Conservation (phyloP, 2,797 vertebrate genomes). For the Lutjanus campechanus region DNA sequence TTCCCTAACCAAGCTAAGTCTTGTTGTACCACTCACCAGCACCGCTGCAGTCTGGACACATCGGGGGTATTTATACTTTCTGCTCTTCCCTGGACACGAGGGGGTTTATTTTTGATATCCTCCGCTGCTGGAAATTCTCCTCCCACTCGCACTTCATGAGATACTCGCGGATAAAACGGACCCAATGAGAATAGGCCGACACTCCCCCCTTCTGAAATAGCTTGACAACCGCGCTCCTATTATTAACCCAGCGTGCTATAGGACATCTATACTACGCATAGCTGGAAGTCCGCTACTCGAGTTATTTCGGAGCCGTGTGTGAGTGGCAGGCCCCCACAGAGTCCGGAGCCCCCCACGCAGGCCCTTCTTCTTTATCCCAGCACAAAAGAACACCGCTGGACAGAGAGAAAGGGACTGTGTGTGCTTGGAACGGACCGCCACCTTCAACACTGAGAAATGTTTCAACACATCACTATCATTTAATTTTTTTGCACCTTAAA, state of each 20-base stretch:
- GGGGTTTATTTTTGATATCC: slow-evolving; percentile 94
- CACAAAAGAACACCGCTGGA: slow-evolving; percentile 50
- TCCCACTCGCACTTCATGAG: slow-evolving; percentile 90
- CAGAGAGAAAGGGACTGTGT: slow-evolving; percentile 10
- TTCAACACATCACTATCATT: background rate
- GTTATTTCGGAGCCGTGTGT: slow-evolving; percentile 68
- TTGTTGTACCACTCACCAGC: slow-evolving; percentile 68
- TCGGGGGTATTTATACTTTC: slow-evolving; percentile 94
- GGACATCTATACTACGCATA: slow-evolving; percentile 71
- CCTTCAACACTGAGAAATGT: slow-evolving; percentile 2
- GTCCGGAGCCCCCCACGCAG: slow-evolving; percentile 8
- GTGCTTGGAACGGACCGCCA: slow-evolving; percentile 1
- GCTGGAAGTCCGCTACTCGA: slow-evolving; percentile 65
- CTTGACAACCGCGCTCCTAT: slow-evolving; percentile 77
- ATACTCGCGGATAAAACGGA: slow-evolving; percentile 86
- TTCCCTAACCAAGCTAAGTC: slow-evolving; percentile 41
- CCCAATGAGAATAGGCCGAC: slow-evolving; percentile 88
- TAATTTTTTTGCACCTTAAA: background rate
- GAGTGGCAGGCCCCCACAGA: slow-evolving; percentile 60
- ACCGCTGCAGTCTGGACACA: slow-evolving; percentile 80
- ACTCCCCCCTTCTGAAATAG: slow-evolving; percentile 80
- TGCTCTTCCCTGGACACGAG: slow-evolving; percentile 91
- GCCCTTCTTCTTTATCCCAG: slow-evolving; percentile 34
- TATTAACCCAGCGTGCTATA: slow-evolving; percentile 78
- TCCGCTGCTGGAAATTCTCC: slow-evolving; percentile 90